Evolutionary conservation across 2,888 invertebrate species (phyloP).

Genomic region (Toxonevra muliebris): DNA sequence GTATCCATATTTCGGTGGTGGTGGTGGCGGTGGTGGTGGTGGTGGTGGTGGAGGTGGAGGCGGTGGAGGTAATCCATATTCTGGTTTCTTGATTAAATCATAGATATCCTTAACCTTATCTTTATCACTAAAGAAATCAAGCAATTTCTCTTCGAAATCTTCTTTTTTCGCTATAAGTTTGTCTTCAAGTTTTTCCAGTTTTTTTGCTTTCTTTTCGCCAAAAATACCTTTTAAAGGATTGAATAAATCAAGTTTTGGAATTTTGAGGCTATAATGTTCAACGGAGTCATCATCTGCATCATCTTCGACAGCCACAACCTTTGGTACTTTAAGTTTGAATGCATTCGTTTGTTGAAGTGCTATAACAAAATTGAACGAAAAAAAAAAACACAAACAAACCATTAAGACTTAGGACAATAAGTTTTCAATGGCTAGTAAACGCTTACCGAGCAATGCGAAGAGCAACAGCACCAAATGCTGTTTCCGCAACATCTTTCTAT

Average conservation of each 20-base stretch:
- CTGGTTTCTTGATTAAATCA: neutral
- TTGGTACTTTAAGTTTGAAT: no score
- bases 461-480: neutral
- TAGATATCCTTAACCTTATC: neutral
- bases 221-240: neutral
- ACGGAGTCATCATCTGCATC: neutral
- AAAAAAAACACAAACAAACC: no score
- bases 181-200: neutral
- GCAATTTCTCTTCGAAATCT: constrained; percentile 8
- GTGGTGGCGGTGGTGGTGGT: neutral
- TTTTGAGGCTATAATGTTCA: neutral
- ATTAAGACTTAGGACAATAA: no score
- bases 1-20: neutral
- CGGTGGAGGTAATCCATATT: neutral
- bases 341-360: neutral
- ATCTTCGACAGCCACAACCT: neutral
- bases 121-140: constrained; percentile 17
- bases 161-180: constrained; percentile 2
- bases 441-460: no score
- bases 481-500: neutral
- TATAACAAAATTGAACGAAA: neutral
- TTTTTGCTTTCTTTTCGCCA: neutral
- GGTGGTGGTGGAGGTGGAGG: no score
- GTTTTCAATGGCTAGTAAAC: no score
- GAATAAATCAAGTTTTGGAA: neutral